Evolutionary conservation across 1,140 invertebrate genomes (phyloP), one percentile per base, ranked within the genome.

Genomic region (fruit fly (Drosophila melanogaster)): DNA sequence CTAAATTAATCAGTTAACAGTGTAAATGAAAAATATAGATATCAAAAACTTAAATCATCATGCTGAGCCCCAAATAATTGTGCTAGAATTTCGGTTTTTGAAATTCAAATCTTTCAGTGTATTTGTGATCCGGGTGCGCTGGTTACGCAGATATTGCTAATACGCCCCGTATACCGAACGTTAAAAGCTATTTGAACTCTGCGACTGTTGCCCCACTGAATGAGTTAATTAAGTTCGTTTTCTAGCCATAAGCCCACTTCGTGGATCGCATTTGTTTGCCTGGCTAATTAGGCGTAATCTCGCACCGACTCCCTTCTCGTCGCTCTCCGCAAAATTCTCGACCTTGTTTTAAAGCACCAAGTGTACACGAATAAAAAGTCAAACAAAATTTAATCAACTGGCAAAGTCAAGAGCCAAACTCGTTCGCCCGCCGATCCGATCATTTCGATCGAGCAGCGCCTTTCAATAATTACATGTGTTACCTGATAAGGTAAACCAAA

Each of bases 221-320:
- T 83, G 37, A 69, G 79, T 77, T 87, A 87, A 87, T 87, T 84
- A 84, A 89, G 77, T 80, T 87, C 67, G 4, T 4, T 67, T 75
- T 64, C 64, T 53, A 38, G 58, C 57, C 43, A 59, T 44, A 53
- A 73, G 65, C 44, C 70, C 65, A 57, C 43, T 30, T 46, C 44
- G 46, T 59, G 46, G 62, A 79, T 72, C 60, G 53, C 53, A n/a
- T 73, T 79, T 74, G 77, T 61, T 40, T 66, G 51, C 15, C 40
- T 26, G 51, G 15, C 58, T 79, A 76, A 86, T 86, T 87, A 87
- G 49, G 41, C 64, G 41, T 58, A 59, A 58, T 71, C 62, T 26
- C 37, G 44, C 22, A 43, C 44, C 15, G 26, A n/a, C 35, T 59
- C 24, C 14, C 30, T 14, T 14, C 8, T 38, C 49, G 15, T n/a